A percentile compares a stretch with the other conserved stretches of the same genome.
Conservation (phyloP, 2,797 vertebrate species). For the Periophthalmus magnuspinnatus region DNA sequence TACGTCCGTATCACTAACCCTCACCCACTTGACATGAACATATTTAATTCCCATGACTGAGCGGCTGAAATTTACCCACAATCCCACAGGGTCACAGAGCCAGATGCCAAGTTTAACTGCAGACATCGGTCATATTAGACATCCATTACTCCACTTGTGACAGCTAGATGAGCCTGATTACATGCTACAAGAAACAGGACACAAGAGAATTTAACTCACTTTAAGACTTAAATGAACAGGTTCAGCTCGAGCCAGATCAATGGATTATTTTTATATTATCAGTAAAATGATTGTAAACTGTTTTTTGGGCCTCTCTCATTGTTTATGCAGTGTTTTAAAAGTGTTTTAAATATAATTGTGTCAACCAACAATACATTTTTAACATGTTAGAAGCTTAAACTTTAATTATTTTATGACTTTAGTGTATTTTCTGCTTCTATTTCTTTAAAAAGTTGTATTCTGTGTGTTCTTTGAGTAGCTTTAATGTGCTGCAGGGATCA, state of each 20-base stretch:
- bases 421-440: no score
- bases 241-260: neutral
- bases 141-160: neutral
- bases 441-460: neutral
- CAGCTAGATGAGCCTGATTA: neutral
- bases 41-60: conserved; percentile 75
- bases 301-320: neutral
- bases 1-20: conserved; percentile 56
- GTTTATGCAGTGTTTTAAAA: no score
- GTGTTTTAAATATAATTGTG: neutral
- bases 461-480: neutral
- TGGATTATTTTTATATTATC: no score
- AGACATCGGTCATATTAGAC: neutral
- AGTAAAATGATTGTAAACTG: no score
- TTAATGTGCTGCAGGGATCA: neutral
- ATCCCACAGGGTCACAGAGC: conserved; percentile 57
- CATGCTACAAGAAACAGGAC: neutral
- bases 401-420: no score
- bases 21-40: conserved; percentile 50
- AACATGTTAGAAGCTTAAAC: no score
- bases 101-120: conserved; percentile 30
- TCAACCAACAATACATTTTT: no score
- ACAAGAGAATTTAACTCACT: neutral
- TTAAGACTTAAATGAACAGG: neutral
- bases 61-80: conserved; percentile 74